Evolutionary conservation across 1,140 invertebrate genomes (phyloP), one percentile per base, ranked within the genome.

Genomic region (Euwallacea similis): DNA sequence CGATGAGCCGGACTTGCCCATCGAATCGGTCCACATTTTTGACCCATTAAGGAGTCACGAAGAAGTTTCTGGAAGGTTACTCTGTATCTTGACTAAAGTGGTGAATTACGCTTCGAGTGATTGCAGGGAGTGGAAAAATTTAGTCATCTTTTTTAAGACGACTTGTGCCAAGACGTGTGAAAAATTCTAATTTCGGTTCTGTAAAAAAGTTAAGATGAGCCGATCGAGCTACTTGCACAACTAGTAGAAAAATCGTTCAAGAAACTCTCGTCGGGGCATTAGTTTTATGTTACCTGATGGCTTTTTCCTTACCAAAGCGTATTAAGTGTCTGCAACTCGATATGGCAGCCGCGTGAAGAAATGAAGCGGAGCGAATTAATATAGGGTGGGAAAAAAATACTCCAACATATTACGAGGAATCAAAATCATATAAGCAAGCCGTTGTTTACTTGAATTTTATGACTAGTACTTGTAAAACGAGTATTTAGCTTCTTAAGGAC

Each of bases 241-340:
- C 61, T 65, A 71, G 69, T 61, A 66, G 64, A 69, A 71, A 64
- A 64, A 65, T 58, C 46, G 60, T 65, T 64, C 50, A 71, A 71
- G 69, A 71, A 64, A 44, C 54, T 61, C 58, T 33, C 33, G 64
- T 43, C 41, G 13, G 47, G 69, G 69, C 47, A 64, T 71, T 71
- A 71, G 69, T 71, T 71, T 71, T 71, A 71, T 71, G 58, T 71
- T 71, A 71, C 69, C 43, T 65, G 69, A 58, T 60, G 59, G 66
- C 58, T 54, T 62, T 68, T 69, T 54, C 58, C 44, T 61, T 60
- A 61, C 66, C 66, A 69, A 60, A 62, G 13, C 56, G 66, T 69
- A 69, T 69, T 62, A 62, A 69, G 66, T 69, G 47, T 69, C 66
- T 54, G 66, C 46, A 61, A 69, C 59, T 41, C 58, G 66, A 69